These are phyloP conservation scores for Atherinosoma microstoma DNA, from an alignment of 2,797 vertebrate species.

Conservation along the genomic window DNA sequence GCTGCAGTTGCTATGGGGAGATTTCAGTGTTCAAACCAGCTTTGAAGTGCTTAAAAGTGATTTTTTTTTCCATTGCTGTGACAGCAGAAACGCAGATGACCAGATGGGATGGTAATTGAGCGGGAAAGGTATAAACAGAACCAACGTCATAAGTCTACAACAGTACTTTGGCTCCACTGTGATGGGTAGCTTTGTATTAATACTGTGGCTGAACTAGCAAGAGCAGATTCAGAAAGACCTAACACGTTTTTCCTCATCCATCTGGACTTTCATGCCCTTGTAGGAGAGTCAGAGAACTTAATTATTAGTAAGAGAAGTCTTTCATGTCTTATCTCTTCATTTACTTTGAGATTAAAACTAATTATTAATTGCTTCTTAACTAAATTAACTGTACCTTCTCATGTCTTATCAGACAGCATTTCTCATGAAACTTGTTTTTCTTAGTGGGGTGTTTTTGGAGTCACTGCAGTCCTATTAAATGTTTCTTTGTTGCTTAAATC, in stretches of 20 bases:
- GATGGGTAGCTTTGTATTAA: constrained; percentile 54
- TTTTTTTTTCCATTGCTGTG: constrained; percentile 72
- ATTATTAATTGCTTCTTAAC: constrained; percentile 52
- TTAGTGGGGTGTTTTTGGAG: not conserved
- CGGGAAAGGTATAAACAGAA: constrained; percentile 59
- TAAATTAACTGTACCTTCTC: constrained; percentile 20
- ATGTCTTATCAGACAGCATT: constrained; percentile 13
- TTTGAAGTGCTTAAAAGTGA: constrained; percentile 89
- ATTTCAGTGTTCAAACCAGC: constrained; percentile 77
- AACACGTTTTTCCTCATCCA: constrained; percentile 43
- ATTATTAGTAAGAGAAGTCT: constrained; percentile 16
- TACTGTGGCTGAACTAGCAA: constrained; percentile 33
- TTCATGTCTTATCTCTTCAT: constrained; percentile 44
- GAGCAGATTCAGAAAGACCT: constrained; percentile 40
- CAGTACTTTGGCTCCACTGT: constrained; percentile 24
- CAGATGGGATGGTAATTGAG: constrained; percentile 70
- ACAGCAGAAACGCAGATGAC: constrained; percentile 70
- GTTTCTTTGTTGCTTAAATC: no score
- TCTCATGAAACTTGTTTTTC: constrained; percentile 10
- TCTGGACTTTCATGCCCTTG: constrained; percentile 41
- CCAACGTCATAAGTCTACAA: constrained; percentile 49
- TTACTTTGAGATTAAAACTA: constrained; percentile 51
- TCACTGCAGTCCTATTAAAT: not conserved
- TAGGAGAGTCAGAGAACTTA: constrained; percentile 45
- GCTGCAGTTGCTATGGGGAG: constrained; percentile 84